Base-by-base conservation (phyloP, 2,888 invertebrate genomes). In the Galerucella pusilla region DNA sequence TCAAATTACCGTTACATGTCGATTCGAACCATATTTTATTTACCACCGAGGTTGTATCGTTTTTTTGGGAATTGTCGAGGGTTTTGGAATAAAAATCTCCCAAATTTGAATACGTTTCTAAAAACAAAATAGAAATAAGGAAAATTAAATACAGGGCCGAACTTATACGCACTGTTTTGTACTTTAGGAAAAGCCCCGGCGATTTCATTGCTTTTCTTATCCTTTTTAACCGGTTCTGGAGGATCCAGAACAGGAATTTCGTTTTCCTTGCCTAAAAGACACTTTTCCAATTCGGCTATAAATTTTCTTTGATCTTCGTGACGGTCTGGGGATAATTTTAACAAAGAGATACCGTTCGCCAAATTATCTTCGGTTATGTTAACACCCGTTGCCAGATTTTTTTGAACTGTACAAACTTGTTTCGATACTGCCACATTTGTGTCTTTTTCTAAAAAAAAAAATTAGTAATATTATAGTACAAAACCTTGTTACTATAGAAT, bases 251-350 rank as follows among this genome's bases (percentile, higher is more conserved):
- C 80, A 16, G 90, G 90, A 73, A 90, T 88, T n/a, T 82, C 80
- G 54, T 70, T 69, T 25, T 73, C 79, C 64, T 83, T 84, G 7
- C 79, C 79, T 54, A 83, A 74, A 14, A 93, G 86, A 80, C 90
- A 91, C 80, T 92, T 92, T 84, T 93, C 93, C 67, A 93, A 84
- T 82, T 93, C 92, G 0, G 90, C 90, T 54, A 93, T 88, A 78
- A 93, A 92, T 16, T 89, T 89, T 10, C 90, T 88, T 82, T 84
- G 79, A 14, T 76, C 68, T 16, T 71, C 72, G 12, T 79, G 77
- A n/a, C 79, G 81, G n/a, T 64, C 63, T 7, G 80, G 77, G 20
- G 77, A 70, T 28, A 83, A 65, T 57, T 78, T 83, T 61, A 83
- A 68, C 42, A 78, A 68, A 14, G 79, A 66, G 20, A 83, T 59